A percentile compares a stretch with the other conserved stretches of the same genome.
phyloP scores from a whole-genome alignment of 1,140 invertebrate genomes.

The Pseudomyrmex pallidus region DNA sequence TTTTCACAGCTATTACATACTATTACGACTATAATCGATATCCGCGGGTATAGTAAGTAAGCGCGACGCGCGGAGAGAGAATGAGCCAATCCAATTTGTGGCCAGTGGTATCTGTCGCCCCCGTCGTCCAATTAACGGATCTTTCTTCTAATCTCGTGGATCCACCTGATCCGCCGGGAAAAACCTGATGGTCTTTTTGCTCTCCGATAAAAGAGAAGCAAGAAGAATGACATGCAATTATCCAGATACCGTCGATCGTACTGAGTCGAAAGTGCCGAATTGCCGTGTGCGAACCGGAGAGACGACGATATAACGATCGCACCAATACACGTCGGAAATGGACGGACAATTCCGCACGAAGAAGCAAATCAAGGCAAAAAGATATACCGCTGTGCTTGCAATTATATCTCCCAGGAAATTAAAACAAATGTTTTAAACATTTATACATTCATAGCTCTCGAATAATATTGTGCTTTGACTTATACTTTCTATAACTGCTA shows the following conservation, averaged over 20 bases:
- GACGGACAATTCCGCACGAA: neutral
- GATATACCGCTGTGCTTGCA: neutral
- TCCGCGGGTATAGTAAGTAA: slow-evolving; percentile 63
- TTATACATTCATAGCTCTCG: neutral
- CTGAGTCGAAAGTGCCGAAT: slow-evolving; percentile 22
- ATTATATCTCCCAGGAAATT: neutral
- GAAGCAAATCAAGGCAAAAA: neutral
- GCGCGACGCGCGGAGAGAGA: slow-evolving; percentile 30
- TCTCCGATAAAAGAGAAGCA: slow-evolving; percentile 49
- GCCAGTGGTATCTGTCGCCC: slow-evolving; percentile 22
- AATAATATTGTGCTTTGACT: too few relatives aligned
- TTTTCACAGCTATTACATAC: slow-evolving; percentile 63
- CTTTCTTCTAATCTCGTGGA: slow-evolving; percentile 67
- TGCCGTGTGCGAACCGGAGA: neutral
- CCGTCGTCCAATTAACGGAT: slow-evolving; percentile 66
- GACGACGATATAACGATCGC: slow-evolving; percentile 40
- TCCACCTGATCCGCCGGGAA: slow-evolving; percentile 31
- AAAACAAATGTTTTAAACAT: slow-evolving; percentile 9
- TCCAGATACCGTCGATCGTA: slow-evolving; percentile 46
- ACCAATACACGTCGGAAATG: neutral
- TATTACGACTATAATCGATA: slow-evolving; percentile 70
- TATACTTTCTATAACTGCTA: neutral
- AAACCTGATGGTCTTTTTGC: slow-evolving; percentile 45
- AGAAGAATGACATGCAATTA: slow-evolving; percentile 60
- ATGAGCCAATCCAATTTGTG: slow-evolving; percentile 66